phyloP scores from a whole-genome alignment of 2,888 invertebrate species.

The Ariolimax columbianus region DNA sequence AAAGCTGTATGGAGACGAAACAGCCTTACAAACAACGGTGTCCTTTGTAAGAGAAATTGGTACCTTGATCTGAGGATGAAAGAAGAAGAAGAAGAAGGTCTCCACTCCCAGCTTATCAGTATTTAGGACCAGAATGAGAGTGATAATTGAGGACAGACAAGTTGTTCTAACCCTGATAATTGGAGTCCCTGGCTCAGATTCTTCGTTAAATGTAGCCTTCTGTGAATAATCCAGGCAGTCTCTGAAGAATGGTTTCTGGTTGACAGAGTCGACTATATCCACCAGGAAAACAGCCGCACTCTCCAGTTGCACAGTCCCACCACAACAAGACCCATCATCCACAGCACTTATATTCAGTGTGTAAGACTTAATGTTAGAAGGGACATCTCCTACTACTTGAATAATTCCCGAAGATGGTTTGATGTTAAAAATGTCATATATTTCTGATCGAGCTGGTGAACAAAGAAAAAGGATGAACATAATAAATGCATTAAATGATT shows the following conservation, averaged over 20 bases:
- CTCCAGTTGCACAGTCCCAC: slow-evolving; percentile 90
- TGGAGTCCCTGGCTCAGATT: slow-evolving; percentile 59
- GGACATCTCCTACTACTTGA: slow-evolving; percentile 67
- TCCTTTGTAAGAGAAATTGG: too few relatives aligned
- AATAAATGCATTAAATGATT: neutral
- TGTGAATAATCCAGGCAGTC: slow-evolving; percentile 95
- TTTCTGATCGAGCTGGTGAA: slow-evolving; percentile 30
- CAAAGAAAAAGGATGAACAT: neutral
- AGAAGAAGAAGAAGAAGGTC: too few relatives aligned
- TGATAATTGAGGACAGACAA: too few relatives aligned
- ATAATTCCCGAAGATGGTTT: slow-evolving; percentile 76
- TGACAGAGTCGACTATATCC: slow-evolving; percentile 97
- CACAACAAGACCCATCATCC: slow-evolving; percentile 98
- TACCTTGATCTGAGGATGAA: too few relatives aligned
- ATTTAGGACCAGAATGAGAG: too few relatives aligned
- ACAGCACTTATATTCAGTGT: slow-evolving; percentile 97
- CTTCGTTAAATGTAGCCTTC: slow-evolving; percentile 77
- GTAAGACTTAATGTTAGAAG: slow-evolving; percentile 82
- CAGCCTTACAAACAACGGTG: too few relatives aligned
- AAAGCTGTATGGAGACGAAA: too few relatives aligned
- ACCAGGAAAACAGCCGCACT: slow-evolving; percentile 96
- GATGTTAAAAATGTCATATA: slow-evolving; percentile 72
- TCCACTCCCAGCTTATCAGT: too few relatives aligned
- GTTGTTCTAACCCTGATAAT: slow-evolving; percentile 63
- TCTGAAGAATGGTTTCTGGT: slow-evolving; percentile 96